A percentile compares a stretch with the other conserved stretches of the same genome.
Evolutionary conservation across 1,140 invertebrate genomes (phyloP).

Genomic region (Drosophila sturtevanti): DNA sequence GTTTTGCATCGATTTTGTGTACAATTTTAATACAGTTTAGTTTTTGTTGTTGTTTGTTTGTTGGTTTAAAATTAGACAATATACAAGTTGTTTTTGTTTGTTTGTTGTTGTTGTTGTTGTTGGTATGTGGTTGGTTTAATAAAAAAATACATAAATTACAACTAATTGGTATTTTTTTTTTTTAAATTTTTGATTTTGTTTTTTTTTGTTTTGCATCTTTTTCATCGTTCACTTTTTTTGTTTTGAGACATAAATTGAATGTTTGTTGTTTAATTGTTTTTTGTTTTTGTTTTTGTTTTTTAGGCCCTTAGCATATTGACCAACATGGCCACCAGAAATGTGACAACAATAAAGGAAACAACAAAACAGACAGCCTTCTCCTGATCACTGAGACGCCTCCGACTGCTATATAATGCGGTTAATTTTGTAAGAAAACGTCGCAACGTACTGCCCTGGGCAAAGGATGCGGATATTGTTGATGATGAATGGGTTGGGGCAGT

Average conservation of each 20-base stretch:
- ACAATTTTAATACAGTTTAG: conserved; percentile 46
- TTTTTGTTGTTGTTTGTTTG: conserved; percentile 8
- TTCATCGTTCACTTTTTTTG: conserved; percentile 57
- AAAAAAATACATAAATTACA: conserved; percentile 74
- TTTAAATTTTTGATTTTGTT: not conserved
- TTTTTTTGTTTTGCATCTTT: conserved; percentile 22
- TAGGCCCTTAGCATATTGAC: conserved; percentile 73
- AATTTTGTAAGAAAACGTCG: conserved; percentile 59
- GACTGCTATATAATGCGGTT: conserved; percentile 68
- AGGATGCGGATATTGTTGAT: conserved; percentile 22
- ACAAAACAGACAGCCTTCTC: conserved; percentile 79
- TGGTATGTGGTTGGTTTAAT: conserved; percentile 19
- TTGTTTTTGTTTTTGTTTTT: conserved; percentile 3
- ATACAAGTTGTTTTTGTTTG: conserved; percentile 50
- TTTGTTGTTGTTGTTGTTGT: conserved; percentile 41
- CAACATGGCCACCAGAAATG: conserved; percentile 75
- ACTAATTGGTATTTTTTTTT: conserved; percentile 31
- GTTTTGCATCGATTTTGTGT: conserved; percentile 6
- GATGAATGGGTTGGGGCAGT: conserved; percentile 12
- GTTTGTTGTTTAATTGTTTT: not conserved
- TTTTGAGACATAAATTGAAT: conserved; percentile 69
- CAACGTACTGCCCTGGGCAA: conserved; percentile 46
- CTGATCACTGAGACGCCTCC: conserved; percentile 75
- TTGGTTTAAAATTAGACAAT: conserved; percentile 60
- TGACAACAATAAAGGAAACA: conserved; percentile 77